Evolutionary conservation across 2,113 vertebrate species (phyloP), one percentile per base, ranked within the genome.

Genomic region (Ivindomyrus marchei): DNA sequence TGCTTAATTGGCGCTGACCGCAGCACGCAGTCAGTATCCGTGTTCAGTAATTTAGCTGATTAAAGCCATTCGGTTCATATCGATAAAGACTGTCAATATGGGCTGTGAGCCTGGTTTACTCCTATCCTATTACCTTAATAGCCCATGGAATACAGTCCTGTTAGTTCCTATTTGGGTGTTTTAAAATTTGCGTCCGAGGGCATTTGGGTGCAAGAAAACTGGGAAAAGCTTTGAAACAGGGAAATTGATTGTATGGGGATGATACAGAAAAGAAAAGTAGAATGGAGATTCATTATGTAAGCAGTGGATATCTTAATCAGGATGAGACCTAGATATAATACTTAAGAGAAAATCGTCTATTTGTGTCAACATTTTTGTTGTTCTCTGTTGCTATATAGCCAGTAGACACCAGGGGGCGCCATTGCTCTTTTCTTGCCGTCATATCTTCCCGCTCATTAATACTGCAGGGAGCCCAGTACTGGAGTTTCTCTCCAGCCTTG

Each of bases 11-110:
- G 92, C 91, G 74, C 58, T 49, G 83, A 88, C 86, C 91, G 46
- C 89, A 90, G 56, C 90, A 89, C 13, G 46, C 13, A 10, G 27
- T 84, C 80, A 83, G 89, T 49, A 62, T 36, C 87, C 49, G n/a
- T 47, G 45, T 62, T 90, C 39, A 42, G 45, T 49, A 87, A 46
- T 83, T 66, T 88, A 84, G 46, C 85, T 77, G 77, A 89, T 89
- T 91, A 90, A 88, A 85, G 85, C 90, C 85, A 88, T 93, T 91
- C 91, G 66, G 46, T 87, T 84, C 91, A 56, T 90, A 93, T 91
- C 91, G 88, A 93, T 90, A 90, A 84, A 86, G 52, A 47, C 66
- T 88, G 56, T 90, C 92, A 91, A 91, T 89, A 89, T 49, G 36
- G 62, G 87, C 88, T 84, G 46, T 86, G 50, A 49, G 86, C 85